These are phyloP conservation scores for Tetragonisca angustula DNA, from an alignment of 2,888 invertebrate genomes.

Conservation along the genomic window DNA sequence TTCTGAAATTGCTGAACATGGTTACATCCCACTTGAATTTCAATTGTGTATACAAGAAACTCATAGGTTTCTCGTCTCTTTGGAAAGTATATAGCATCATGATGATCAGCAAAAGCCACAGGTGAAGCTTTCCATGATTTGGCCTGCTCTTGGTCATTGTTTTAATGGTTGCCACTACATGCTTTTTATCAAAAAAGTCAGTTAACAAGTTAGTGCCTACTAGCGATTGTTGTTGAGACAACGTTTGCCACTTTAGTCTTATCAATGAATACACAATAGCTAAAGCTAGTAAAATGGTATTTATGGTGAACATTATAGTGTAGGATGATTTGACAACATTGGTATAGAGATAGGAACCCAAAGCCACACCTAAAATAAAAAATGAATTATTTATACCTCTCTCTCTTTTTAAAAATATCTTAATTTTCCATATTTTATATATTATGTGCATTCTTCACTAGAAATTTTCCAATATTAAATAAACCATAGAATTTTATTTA, in stretches of 20 bases:
- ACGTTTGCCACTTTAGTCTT: conserved; percentile 90
- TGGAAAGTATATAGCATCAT: conserved; percentile 94
- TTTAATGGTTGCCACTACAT: conserved; percentile 87
- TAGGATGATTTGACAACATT: conserved; percentile 88
- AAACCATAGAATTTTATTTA: conserved; percentile 1
- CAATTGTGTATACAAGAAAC: conserved; percentile 90
- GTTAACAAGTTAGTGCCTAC: conserved; percentile 86
- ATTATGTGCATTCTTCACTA: neutral
- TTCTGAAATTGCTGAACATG: conserved; percentile 90
- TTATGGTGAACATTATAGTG: conserved; percentile 90
- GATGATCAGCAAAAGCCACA: conserved; percentile 89
- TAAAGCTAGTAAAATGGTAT: conserved; percentile 86
- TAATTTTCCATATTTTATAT: neutral
- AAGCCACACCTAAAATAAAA: conserved; percentile 84
- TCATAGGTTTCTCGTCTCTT: conserved; percentile 91
- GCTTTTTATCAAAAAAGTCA: conserved; percentile 90
- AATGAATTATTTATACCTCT: neutral
- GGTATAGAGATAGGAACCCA: conserved; percentile 87
- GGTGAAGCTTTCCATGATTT: conserved; percentile 86
- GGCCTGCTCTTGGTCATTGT: conserved; percentile 87
- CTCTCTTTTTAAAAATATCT: neutral
- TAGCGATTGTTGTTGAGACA: conserved; percentile 87
- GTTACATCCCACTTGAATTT: conserved; percentile 90
- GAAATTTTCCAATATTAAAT: neutral
- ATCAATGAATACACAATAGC: conserved; percentile 88